Evolutionary conservation across 2,113 vertebrate species (phyloP), one percentile per base, ranked within the genome.

Genomic region (Phyllostomus discolor): DNA sequence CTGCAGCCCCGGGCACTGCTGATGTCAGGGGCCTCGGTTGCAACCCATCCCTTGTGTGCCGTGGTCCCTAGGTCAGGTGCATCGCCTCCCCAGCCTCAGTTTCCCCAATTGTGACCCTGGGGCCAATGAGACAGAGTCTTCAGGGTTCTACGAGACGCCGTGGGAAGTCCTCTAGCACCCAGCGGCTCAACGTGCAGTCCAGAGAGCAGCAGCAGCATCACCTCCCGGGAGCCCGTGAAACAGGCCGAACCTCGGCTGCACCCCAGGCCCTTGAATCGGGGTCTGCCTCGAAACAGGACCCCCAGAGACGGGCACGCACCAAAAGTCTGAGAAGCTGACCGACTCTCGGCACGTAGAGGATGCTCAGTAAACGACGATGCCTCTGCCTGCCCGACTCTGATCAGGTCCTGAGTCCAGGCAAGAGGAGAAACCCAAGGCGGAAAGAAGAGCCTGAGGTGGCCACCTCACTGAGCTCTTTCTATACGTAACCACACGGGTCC

Each of bases 401-500:
- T 48, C 26, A 73, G 50, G 72, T 6, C 83, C 72, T 52, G 50
- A 84, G 70, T 84, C 81, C 20, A 31, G 78, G 35, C 35, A 22
- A 79, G 41, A 50, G 70, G 70, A 50, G 50, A 84, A 88, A 19
- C n/a, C 46, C 57, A 62, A n/a, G 64, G 9, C 33, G 17, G 28
- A 46, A 19, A 90, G 31, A 43, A 11, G 72, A 76, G 43, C 48
- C 72, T 28, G 17, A 54, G 35, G 14, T 28, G 28, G 26, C 24
- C 7, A 33, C 33, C 35, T 84, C 46, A 8, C 52, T 67, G 15
- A 57, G 50, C 24, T 41, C 50, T 70, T 82, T 59, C 41, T 52
- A 0, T 19, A 8, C 11, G 31, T 57, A 66, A 52, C n/a, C 41
- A 20, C 10, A 0, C 10, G 17, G 6, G 22, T 1, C 75, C 38